Evolutionary conservation across 2,113 vertebrate species (phyloP), one percentile per base, ranked within the genome.

Genomic region (Campylorhamphus procurvoides): DNA sequence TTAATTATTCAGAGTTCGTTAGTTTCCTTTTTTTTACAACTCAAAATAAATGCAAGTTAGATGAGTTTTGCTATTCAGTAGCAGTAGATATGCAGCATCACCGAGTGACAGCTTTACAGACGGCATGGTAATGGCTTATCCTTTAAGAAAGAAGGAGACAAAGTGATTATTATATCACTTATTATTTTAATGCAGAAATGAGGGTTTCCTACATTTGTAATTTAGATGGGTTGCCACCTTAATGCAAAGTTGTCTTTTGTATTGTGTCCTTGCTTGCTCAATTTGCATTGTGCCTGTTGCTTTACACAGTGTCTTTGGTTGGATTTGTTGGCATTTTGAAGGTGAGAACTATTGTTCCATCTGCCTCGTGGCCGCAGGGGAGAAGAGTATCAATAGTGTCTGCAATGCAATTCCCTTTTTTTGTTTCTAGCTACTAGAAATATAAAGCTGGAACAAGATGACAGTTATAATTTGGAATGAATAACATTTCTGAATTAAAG

Each of bases 121-220:
- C 62, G 37, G 47, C 56, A 44, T 39, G 44, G 77, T 85, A 91
- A 87, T 64, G 23, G 39, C 71, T 87, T 84, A 56, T 73, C 87
- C 39, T 64, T 79, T 89, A 62, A 87, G 62, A 92, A 84, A 75
- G 59, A 16, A 82, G 39, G 47, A 81, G 37, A 56, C 42, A 56
- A 75, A 68, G 27, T 73, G 58, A 88, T 96, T 79, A 73, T 84
- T 90, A n/a, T 85, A 90, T 86, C 62, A 44, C 52, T 80, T 71
- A 39, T 69, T 92, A 91, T 81, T 94, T 95, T 91, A 84, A 85
- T 87, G 69, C 37, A 87, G 71, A 84, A 89, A 82, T 79, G 6
- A 87, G 23, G 7, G 31, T 55, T 78, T 94, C 58, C 31, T 59
- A 35, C 47, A 31, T 35, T 82, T 75, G 33, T 67, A 60, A 60